Evolutionary conservation across 2,888 invertebrate genomes (phyloP), one percentile per base, ranked within the genome.

Genomic region (Girardia tigrina): DNA sequence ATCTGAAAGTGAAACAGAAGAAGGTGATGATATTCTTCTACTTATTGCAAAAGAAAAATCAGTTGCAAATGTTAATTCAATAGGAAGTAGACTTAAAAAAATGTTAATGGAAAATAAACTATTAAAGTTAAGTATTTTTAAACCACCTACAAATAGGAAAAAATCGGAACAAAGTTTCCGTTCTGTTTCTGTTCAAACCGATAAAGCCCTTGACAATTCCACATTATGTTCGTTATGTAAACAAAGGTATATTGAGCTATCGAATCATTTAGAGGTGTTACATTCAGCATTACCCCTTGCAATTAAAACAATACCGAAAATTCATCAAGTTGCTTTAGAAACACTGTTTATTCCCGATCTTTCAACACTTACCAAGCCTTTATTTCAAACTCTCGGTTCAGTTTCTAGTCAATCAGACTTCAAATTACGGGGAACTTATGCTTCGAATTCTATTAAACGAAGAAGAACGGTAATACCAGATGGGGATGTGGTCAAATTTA

Each of bases 21-120:
- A 56, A 56, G 56, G 56, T 16, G 56, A 56, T n/a, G 56, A 56
- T 56, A 56, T 56, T 56, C 56, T 56, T 56, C n/a, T 56, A n/a
- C 23, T 56, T 20, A 56, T 56, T 8, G 56, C 56, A 4, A 56
- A 56, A 56, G 56, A 56, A 56, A 56, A 56, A n/a, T 56, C 56
- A 56, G 56, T 56, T n/a, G 23, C 56, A 20, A 56, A 56, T n/a
- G 56, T 56, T 12, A 56, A 56, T 56, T 56, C 56, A n/a, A 56
- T 56, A 20, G 56, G 56, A 6, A 56, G 56, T 23, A 4, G 56
- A 8, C 56, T 56, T 4, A 56, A 56, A 56, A 56, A 56, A 56
- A 56, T 56, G 56, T n/a, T 56, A 2, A 6, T 56, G 23, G 56
- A 56, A 56, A 56, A 56, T 56, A 56, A 56, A 56, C 23, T 56